Evolutionary conservation across 2,113 vertebrate genomes (phyloP), one percentile per base, ranked within the genome.

Genomic region (Argyrosomus japonicus): DNA sequence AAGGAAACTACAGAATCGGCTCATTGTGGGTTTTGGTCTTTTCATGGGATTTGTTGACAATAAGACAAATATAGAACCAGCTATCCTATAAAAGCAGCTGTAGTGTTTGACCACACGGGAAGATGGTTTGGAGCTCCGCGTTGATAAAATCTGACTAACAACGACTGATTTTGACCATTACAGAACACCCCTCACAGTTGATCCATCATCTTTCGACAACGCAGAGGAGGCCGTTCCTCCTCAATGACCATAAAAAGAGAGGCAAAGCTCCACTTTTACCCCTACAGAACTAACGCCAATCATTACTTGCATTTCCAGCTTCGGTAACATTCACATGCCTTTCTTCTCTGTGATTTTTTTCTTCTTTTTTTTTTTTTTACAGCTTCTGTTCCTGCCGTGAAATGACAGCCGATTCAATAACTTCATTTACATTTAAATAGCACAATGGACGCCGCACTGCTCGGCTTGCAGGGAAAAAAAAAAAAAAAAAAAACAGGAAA

Each of bases 391-490:
- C 27, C 18, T 48, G 48, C 51, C 14, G 21, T 5, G 32, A 32
- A 21, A 50, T 21, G 7, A 61, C 19, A 11, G 56, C 36, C 53
- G 9, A 78, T 62, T 78, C 77, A 68, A 54, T 17, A 70, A 19
- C 53, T 32, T 72, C 18, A 85, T 85, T 87, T 88, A 40, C 75
- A 88, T 87, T 79, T 87, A 74, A 87, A 85, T 72, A 79, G 67
- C 3, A 43, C 19, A 3, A 53, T 15, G 10, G n/a, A 7, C 57
- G 12, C n/a, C 9, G 27, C 56, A 17, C 19, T 1, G 60, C 83
- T 17, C 10, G 1, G 54, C 81, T 23, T 23, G 19, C n/a, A 6
- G 50, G 27, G 7, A 21, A 10, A n/a, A 40, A 40, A n/a, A 53
- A 21, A 53, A 27, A 27, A 36, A 40, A 40, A n/a, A n/a, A 53